phyloP scores from a whole-genome alignment of 1,140 invertebrate genomes.

The Meloidogyne exigua region DNA sequence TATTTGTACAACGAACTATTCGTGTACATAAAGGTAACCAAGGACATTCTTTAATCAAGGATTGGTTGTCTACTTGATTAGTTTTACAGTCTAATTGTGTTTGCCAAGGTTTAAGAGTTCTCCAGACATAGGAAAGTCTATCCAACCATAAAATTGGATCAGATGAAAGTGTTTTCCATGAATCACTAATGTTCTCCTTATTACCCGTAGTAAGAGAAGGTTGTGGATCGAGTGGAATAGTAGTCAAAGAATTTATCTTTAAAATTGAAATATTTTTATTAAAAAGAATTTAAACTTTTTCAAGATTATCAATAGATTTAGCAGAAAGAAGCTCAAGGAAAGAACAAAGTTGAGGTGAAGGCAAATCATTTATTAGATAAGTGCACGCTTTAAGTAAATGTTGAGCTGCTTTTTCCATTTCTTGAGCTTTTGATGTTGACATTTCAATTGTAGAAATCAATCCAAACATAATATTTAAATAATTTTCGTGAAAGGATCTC shows the following conservation, averaged over 20 bases:
- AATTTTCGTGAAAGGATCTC: conserved; percentile 12
- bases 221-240: neutral
- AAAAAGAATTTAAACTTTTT: conserved; percentile 27
- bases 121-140: conserved; percentile 82
- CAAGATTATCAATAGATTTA: conserved; percentile 31
- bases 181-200: conserved; percentile 42
- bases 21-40: conserved; percentile 24
- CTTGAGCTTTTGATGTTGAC: conserved; percentile 11
- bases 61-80: conserved; percentile 59
- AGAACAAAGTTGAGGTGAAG: conserved; percentile 37
- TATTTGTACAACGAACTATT: conserved; percentile 10
- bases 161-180: conserved; percentile 66
- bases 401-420: conserved; percentile 37
- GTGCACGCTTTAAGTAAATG: conserved; percentile 42
- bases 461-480: conserved; percentile 28
- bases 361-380: conserved; percentile 45
- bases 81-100: conserved; percentile 40
- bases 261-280: neutral
- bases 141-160: conserved; percentile 92
- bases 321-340: conserved; percentile 32
- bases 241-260: neutral
- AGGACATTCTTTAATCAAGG: conserved; percentile 77
- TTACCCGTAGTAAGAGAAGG: neutral
- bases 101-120: conserved; percentile 58
- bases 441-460: conserved; percentile 30